Percentiles rank a stretch among this genome's conserved stretches.
phyloP scores from a whole-genome alignment of 2,888 invertebrate genomes.

The Quadriops clusia region DNA sequence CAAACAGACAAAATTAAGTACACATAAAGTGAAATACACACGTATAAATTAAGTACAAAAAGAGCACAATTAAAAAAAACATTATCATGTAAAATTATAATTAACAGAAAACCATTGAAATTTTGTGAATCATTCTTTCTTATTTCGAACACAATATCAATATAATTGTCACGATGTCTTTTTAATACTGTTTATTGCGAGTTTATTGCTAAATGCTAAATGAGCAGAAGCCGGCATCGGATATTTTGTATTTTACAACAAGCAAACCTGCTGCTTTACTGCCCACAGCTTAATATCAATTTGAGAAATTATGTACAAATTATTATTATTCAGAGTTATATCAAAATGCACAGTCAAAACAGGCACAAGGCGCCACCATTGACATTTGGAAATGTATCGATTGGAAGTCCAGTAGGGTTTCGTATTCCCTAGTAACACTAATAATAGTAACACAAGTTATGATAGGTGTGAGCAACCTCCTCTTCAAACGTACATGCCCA shows the following conservation, averaged over 20 bases:
- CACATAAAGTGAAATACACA: too few relatives aligned
- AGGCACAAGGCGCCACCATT: constrained; percentile 32
- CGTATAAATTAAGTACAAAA: too few relatives aligned
- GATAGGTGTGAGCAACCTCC: constrained; percentile 20
- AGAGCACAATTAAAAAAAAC: too few relatives aligned
- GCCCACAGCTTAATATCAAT: constrained; percentile 25
- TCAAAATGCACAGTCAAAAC: constrained; percentile 26
- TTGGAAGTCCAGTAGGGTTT: constrained; percentile 23
- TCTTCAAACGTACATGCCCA: constrained; percentile 80
- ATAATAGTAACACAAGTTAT: neutral
- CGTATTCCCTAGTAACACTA: neutral
- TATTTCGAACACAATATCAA: constrained; percentile 6
- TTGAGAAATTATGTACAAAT: constrained; percentile 4
- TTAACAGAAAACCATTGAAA: too few relatives aligned
- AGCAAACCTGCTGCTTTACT: constrained; percentile 19
- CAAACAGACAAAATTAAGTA: too few relatives aligned
- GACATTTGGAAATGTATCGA: constrained; percentile 31
- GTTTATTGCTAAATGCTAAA: constrained; percentile 41
- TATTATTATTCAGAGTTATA: constrained; percentile 15
- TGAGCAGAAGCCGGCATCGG: constrained; percentile 28
- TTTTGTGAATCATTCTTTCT: too few relatives aligned
- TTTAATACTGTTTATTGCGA: constrained; percentile 43
- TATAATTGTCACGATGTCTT: constrained; percentile 10
- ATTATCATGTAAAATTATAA: too few relatives aligned
- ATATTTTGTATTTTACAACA: constrained; percentile 5